Conservation (phyloP, 2,888 invertebrate species). For the Lumbricus terrestris region DNA sequence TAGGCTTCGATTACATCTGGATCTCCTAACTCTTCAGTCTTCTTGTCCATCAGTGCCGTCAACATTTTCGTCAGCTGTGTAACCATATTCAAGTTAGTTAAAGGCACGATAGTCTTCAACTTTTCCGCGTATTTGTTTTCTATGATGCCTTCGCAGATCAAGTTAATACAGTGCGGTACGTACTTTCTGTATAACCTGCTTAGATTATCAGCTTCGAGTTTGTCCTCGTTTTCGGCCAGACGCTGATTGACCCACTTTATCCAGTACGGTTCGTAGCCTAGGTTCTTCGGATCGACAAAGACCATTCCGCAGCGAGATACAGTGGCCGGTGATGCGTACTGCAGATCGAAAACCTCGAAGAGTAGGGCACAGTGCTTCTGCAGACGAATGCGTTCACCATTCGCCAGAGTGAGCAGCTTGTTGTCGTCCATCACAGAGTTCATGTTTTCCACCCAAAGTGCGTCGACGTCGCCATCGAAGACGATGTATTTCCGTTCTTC, state of each 20-base stretch:
- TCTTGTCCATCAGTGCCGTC: conserved; percentile 67
- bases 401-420: conserved; percentile 79
- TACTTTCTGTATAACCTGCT: conserved; percentile 72
- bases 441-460: conserved; percentile 95
- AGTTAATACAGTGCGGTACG: conserved; percentile 71
- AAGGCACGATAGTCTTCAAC: conserved; percentile 77
- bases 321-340: conserved; percentile 87
- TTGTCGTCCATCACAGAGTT: conserved; percentile 97
- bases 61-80: conserved; percentile 78
- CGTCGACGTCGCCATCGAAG: conserved; percentile 91
- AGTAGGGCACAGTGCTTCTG: conserved; percentile 78
- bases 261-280: conserved; percentile 84
- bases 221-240: conserved; percentile 59
- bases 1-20: conserved; percentile 68
- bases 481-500: conserved; percentile 79
- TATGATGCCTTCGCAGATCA: conserved; percentile 72
- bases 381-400: conserved; percentile 82
- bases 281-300: conserved; percentile 86
- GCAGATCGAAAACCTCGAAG: conserved; percentile 85
- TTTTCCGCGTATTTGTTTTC: conserved; percentile 68
- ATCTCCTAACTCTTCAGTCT: conserved; percentile 47
- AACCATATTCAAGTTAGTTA: conserved; percentile 82
- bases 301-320: conserved; percentile 92
- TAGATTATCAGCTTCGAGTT: conserved; percentile 41
- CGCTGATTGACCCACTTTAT: conserved; percentile 67